Percentiles rank a stretch among this genome's conserved stretches.
Conservation (phyloP, 2,888 invertebrate genomes). For the Polydesmus complanatus region DNA sequence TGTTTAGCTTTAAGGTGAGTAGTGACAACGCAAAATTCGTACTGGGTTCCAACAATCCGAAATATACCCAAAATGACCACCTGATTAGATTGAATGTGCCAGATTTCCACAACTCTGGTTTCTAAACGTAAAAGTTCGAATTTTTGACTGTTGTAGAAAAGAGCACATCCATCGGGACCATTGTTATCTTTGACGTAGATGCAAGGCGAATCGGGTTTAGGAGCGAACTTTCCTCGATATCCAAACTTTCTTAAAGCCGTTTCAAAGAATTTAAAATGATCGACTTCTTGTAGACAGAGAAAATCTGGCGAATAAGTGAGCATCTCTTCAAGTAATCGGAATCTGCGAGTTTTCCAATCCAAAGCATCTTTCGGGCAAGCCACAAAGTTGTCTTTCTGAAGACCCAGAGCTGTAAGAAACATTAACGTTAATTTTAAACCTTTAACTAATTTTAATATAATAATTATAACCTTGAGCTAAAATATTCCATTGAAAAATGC, state of each 20-base stretch:
- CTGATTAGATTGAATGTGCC: conserved; percentile 58
- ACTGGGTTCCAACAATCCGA: conserved; percentile 40
- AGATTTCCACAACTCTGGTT: conserved; percentile 50
- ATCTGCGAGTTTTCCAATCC: conserved; percentile 51
- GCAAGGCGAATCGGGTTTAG: conserved; percentile 64
- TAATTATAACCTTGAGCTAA: conserved; percentile 47
- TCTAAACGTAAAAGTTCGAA: conserved; percentile 45
- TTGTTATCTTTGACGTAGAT: conserved; percentile 49
- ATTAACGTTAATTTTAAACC: neutral
- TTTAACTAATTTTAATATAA: neutral
- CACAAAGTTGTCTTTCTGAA: conserved; percentile 55
- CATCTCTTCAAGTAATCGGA: conserved; percentile 55
- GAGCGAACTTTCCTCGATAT: conserved; percentile 53
- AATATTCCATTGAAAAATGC: conserved; percentile 56
- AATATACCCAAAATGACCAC: conserved; percentile 47
- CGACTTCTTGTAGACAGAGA: conserved; percentile 62
- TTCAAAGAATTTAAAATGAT: conserved; percentile 54
- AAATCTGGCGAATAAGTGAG: conserved; percentile 51
- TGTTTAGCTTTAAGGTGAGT: conserved; percentile 60
- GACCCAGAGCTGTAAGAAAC: conserved; percentile 46
- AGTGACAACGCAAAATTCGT: conserved; percentile 50
- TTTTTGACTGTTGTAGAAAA: conserved; percentile 51
- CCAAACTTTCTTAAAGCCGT: conserved; percentile 47
- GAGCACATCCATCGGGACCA: conserved; percentile 64
- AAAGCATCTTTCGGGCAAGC: conserved; percentile 54